Percentiles rank a stretch among this genome's conserved stretches.
These are phyloP conservation scores for Drosophila auraria DNA, from an alignment of 1,140 invertebrate species.

Conservation along the genomic window DNA sequence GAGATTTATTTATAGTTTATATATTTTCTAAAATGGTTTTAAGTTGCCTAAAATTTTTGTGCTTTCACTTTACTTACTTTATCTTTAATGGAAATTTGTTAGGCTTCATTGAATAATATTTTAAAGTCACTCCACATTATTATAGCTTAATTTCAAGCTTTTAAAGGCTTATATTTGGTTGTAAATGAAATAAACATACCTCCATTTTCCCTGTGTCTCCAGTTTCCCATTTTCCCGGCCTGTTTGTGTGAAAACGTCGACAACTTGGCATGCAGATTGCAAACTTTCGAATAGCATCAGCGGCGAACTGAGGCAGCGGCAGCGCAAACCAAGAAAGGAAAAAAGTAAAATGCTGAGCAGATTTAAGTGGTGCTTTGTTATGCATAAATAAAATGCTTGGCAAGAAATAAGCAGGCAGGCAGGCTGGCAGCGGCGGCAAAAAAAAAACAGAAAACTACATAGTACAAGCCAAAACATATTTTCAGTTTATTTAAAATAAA, in stretches of 20 bases:
- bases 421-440: constrained; percentile 5
- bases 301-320: constrained; percentile 38
- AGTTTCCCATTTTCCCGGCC: constrained; percentile 46
- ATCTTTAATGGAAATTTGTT: background rate
- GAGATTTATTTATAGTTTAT: too few species aligned
- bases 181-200: background rate
- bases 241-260: constrained; percentile 82
- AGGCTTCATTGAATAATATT: background rate
- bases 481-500: constrained; percentile 83
- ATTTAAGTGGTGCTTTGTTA: constrained; percentile 83
- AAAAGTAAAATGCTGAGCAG: constrained; percentile 66
- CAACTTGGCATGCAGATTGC: constrained; percentile 83
- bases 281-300: constrained; percentile 75
- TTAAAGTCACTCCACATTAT: background rate
- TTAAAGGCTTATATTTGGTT: too few species aligned
- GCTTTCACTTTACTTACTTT: too few species aligned
- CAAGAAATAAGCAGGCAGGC: constrained; percentile 68
- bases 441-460: constrained; percentile 27
- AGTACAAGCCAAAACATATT: constrained; percentile 68
- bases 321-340: constrained; percentile 36
- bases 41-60: too few species aligned
- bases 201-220: background rate
- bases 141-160: background rate
- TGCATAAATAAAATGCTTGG: constrained; percentile 81
- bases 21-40: too few species aligned